These are phyloP conservation scores for Ptilorrhoa leucosticta DNA, from an alignment of 2,113 vertebrate species.

Conservation along the genomic window DNA sequence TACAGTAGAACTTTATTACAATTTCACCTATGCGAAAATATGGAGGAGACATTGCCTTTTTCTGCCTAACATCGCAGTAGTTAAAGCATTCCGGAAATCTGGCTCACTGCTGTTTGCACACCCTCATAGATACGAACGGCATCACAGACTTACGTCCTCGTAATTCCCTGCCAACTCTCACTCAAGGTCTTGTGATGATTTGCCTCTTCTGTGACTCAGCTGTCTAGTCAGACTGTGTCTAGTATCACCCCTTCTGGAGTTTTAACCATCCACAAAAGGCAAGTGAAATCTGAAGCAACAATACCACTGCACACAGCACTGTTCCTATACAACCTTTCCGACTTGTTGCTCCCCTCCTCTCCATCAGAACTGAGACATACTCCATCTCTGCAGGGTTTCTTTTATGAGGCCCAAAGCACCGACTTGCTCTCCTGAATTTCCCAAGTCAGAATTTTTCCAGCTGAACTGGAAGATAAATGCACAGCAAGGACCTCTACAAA, in stretches of 20 bases:
- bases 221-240: slow-evolving; percentile 48
- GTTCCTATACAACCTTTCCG: accelerated
- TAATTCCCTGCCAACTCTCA: slow-evolving; percentile 36
- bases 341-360: neutral
- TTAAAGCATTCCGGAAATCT: neutral
- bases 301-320: neutral
- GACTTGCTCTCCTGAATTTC: neutral
- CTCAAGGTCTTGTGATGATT: slow-evolving; percentile 39
- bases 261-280: slow-evolving; percentile 26
- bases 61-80: neutral
- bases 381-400: neutral
- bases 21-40: neutral
- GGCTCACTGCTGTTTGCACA: slow-evolving; percentile 30
- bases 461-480: neutral
- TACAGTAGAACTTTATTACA: neutral
- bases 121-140: neutral
- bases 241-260: slow-evolving; percentile 46
- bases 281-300: slow-evolving; percentile 26
- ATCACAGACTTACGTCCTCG: neutral
- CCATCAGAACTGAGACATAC: neutral
- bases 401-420: neutral
- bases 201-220: slow-evolving; percentile 53
- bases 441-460: neutral
- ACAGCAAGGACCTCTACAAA: neutral
- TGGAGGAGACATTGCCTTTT: neutral